Percentiles rank a stretch among this genome's conserved stretches.
Conservation (phyloP, 2,797 vertebrate genomes). For the Chiloscyllium punctatum region DNA sequence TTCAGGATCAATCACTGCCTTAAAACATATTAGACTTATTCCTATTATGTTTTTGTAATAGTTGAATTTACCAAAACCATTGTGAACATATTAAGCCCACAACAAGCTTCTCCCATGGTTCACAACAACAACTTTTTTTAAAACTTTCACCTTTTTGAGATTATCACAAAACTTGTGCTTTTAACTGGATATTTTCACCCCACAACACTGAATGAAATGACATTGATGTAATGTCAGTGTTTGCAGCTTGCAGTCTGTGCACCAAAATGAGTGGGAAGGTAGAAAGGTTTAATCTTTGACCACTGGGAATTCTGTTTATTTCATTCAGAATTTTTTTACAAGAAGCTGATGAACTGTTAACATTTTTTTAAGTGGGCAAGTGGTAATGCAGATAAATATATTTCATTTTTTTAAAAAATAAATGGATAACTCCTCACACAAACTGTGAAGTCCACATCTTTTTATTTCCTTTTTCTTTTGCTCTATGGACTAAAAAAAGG, state of each 20-base stretch:
- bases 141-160: neutral
- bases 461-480: no score
- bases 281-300: no score
- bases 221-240: neutral
- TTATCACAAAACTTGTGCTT: neutral
- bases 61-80: no score
- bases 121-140: neutral
- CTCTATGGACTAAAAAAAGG: no score
- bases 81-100: no score
- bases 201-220: neutral
- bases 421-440: neutral
- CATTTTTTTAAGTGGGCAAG: neutral
- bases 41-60: no score
- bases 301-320: neutral
- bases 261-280: neutral
- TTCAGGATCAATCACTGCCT: no score
- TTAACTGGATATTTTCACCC: neutral
- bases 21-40: no score
- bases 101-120: no score
- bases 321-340: neutral
- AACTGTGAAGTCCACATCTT: no score
- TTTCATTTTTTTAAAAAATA: neutral
- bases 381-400: neutral
- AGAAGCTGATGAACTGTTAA: neutral
- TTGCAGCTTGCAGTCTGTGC: neutral